A percentile compares a stretch with the other conserved stretches of the same genome.
phyloP scores from a whole-genome alignment of 2,113 vertebrate genomes.

The Benitochromis conjunctus region DNA sequence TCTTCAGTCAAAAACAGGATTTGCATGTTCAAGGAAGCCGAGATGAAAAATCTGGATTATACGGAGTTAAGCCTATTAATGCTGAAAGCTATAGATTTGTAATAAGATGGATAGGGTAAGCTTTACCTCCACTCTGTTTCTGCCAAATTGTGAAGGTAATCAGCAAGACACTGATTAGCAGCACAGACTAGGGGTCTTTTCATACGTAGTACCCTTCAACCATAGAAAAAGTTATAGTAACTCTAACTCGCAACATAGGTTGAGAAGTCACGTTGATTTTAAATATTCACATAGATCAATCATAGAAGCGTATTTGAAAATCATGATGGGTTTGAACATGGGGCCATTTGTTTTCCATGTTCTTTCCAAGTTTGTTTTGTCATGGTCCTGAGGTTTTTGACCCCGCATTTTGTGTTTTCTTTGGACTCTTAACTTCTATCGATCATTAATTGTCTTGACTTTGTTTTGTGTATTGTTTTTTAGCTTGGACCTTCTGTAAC shows the following conservation, averaged over 20 bases:
- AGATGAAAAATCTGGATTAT: slow-evolving; percentile 42
- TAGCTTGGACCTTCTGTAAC: not conserved
- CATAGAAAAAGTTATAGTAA: not conserved
- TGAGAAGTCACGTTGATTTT: not conserved
- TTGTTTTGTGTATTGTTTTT: not conserved
- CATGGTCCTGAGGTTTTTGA: not conserved
- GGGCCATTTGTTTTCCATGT: not conserved
- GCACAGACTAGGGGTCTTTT: not conserved
- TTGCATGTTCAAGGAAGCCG: slow-evolving; percentile 37
- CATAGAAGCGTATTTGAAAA: not conserved
- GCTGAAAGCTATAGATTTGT: slow-evolving; percentile 42
- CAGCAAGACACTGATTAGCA: slow-evolving; percentile 32
- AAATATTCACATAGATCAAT: not conserved
- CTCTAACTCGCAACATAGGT: not conserved
- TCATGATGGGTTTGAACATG: not conserved
- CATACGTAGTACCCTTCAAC: not conserved
- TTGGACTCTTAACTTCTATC: not conserved
- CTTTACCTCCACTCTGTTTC: slow-evolving; percentile 15
- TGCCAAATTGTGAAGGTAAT: slow-evolving; percentile 25
- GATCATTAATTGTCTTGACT: not conserved
- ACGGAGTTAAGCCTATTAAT: slow-evolving; percentile 46
- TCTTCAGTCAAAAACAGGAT: slow-evolving; percentile 38
- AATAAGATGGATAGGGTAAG: slow-evolving; percentile 37
- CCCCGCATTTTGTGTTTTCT: not conserved
- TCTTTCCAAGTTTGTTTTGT: not conserved